Conservation (phyloP, 1,140 invertebrate species). For the Pectinophora gossypiella region DNA sequence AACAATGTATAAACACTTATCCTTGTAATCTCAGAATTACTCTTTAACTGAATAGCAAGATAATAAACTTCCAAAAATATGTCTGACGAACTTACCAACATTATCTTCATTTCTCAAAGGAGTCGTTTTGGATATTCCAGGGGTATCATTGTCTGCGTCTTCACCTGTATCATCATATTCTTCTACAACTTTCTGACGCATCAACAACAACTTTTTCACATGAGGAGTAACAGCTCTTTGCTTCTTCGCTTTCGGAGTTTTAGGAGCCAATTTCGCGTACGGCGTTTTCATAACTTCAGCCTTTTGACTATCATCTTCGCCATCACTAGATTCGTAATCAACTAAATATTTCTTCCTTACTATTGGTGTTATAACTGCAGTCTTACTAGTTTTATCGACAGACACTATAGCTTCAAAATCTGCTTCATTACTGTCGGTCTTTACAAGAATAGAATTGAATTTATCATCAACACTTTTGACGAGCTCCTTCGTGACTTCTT, state of each 20-base stretch:
- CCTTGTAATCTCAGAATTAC: no score
- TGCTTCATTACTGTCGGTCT: slow-evolving; percentile 37
- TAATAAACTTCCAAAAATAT: no score
- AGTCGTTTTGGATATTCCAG: slow-evolving; percentile 25
- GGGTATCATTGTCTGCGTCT: slow-evolving; percentile 24
- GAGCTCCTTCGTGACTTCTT: slow-evolving; percentile 20
- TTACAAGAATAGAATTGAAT: slow-evolving; percentile 57
- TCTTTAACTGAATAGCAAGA: no score
- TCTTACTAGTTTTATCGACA: slow-evolving; percentile 49
- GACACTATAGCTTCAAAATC: slow-evolving; percentile 50
- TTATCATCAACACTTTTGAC: slow-evolving; percentile 38
- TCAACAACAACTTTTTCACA: slow-evolving; percentile 39
- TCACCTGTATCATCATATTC: slow-evolving; percentile 36
- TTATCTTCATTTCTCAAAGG: slow-evolving; percentile 34
- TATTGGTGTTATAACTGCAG: slow-evolving; percentile 58
- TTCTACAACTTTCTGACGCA: slow-evolving; percentile 41
- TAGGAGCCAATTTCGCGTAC: slow-evolving; percentile 33
- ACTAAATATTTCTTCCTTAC: slow-evolving; percentile 47
- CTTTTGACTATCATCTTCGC: slow-evolving; percentile 35
- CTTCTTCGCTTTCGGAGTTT: slow-evolving; percentile 38
- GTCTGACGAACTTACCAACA: slow-evolving; percentile 23
- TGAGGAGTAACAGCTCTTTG: slow-evolving; percentile 49
- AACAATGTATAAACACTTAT: no score
- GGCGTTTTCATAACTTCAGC: slow-evolving; percentile 24
- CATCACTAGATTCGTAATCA: slow-evolving; percentile 60